These are phyloP conservation scores for Cebus imitator DNA, from an alignment of 2,113 vertebrate genomes.

Conservation along the genomic window DNA sequence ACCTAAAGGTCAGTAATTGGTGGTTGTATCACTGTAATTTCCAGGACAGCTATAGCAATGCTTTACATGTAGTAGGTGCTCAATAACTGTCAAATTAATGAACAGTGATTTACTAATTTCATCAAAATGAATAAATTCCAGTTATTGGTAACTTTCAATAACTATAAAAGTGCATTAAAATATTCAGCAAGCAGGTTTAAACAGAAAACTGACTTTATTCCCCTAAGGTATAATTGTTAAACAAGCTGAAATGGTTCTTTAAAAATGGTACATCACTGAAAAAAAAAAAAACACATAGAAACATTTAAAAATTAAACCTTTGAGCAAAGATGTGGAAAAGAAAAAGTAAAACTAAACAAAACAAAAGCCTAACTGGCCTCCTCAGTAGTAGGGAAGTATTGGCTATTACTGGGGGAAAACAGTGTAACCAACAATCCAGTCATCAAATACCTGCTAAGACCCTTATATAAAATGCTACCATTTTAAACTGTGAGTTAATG, in stretches of 20 bases:
- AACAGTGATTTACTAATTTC: neutral
- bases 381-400: neutral
- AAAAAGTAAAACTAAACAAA: neutral
- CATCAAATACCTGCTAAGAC: neutral
- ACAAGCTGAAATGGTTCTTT: neutral
- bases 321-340: neutral
- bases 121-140: neutral
- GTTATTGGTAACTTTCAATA: neutral
- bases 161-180: neutral
- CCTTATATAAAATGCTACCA: neutral
- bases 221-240: neutral
- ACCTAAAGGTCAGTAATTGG: neutral
- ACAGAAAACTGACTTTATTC: conserved; percentile 9
- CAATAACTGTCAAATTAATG: neutral
- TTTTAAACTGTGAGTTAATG: neutral
- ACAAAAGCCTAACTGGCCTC: neutral
- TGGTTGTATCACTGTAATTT: neutral
- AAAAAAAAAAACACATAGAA: neutral
- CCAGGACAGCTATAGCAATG: neutral
- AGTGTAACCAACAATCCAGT: neutral
- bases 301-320: neutral
- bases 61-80: neutral
- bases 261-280: neutral
- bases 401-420: neutral
- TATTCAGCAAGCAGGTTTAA: neutral